Percentiles rank a stretch among this genome's conserved stretches.
Conservation (phyloP, 37 sponge, comb jelly and placozoan species). For the Oopsacas minuta region DNA sequence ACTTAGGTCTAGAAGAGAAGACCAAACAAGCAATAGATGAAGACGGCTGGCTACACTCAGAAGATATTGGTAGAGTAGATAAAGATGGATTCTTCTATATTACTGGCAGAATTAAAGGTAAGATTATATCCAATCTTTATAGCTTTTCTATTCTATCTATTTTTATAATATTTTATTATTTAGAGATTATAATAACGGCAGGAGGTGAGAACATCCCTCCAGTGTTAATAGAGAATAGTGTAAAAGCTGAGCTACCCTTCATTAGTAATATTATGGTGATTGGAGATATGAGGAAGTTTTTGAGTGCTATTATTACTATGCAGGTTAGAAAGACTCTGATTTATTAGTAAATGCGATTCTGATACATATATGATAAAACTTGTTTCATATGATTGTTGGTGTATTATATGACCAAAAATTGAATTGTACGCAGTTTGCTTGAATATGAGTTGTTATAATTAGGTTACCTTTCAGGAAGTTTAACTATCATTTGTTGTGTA, state of each 20-base stretch:
- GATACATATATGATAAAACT: no score
- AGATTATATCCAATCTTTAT: neutral
- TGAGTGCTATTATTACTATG: conserved; percentile 56
- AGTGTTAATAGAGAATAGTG: conserved; percentile 45
- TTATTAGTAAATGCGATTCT: no score
- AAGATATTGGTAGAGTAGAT: conserved; percentile 71
- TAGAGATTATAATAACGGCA: conserved; percentile 69
- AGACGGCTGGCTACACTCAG: conserved; percentile 85
- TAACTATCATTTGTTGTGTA: no score
- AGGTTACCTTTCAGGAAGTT: no score
- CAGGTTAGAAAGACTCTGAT: no score
- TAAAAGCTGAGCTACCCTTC: conserved; percentile 49
- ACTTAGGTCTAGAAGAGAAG: conserved; percentile 71
- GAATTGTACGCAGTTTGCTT: no score
- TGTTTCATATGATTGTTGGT: no score
- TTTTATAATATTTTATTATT: neutral
- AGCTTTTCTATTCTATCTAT: neutral
- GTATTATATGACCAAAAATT: no score
- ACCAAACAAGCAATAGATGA: conserved; percentile 64
- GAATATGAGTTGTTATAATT: no score
- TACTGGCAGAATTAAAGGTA: conserved; percentile 62
- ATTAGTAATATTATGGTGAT: conserved; percentile 72
- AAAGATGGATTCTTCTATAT: conserved; percentile 45
- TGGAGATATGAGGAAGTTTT: conserved; percentile 60
- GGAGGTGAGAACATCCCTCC: conserved; percentile 81